Base-by-base conservation (phyloP, 1,140 invertebrate species). In the Chymomyza costata region DNA sequence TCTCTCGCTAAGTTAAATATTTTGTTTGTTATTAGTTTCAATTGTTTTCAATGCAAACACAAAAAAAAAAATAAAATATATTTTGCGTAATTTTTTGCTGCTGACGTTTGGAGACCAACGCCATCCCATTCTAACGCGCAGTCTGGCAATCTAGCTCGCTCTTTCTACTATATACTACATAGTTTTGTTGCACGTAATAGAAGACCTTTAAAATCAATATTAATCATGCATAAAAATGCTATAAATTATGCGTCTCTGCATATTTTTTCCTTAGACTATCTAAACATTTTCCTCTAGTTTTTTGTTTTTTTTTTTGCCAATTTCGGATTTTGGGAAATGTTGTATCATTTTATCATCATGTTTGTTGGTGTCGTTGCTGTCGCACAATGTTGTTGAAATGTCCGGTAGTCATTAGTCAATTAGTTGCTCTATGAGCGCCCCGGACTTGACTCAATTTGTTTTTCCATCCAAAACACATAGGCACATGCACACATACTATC, bases 181-280 rank as follows among this genome's bases (percentile, higher is more conserved):
- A 43, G 30, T 46, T 21, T 14, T 46, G 37, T 49, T 34, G n/a
- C n/a, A n/a, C 54, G 48, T 43, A 46, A 67, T 59, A 56, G 65
- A 68, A 53, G 55, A 61, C 65, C 80, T 82, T 60, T 83, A 60
- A 83, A 83, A 83, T 83, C 66, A 55, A 76, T 71, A 83, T 83
- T 76, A 83, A 83, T 83, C 81, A 83, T 80, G 73, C 74, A 64
- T 56, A 56, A 43, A 69, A 82, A 74, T 81, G 61, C 65, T 61
- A 80, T 82, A 66, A 80, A 81, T 80, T 81, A 68, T 44, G 64
- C 58, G 52, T 43, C 30, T 47, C 6, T 13, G 21, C 8, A 25
- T 17, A 48, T 25, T n/a, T 48, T 5, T 35, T n/a, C 25, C 7
- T 46, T 46, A 2, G 43, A 18, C 7, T 11, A 14, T 45, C 10